A percentile compares a stretch with the other conserved stretches of the same genome.
Evolutionary conservation across 2,113 vertebrate species (phyloP).

Genomic region (Varanus salvator): DNA sequence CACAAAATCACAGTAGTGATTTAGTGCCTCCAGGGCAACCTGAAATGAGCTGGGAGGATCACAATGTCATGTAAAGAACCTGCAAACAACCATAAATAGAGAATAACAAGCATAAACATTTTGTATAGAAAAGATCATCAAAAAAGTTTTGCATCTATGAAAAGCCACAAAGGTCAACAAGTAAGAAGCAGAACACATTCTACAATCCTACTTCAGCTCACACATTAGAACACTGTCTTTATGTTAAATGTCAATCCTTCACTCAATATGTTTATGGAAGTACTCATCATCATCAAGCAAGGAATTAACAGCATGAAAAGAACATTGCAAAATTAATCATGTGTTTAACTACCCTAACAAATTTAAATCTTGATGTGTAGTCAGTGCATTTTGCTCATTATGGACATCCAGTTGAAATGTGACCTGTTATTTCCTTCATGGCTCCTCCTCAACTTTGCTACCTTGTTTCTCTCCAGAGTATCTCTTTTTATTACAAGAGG

Average conservation of each 20-base stretch:
- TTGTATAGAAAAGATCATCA: neutral
- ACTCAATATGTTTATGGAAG: conserved; percentile 26
- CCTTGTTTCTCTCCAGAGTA: neutral
- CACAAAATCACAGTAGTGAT: no score
- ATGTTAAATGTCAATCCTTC: conserved; percentile 10
- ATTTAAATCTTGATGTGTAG: conserved; percentile 20
- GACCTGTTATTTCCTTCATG: neutral
- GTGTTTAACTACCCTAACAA: conserved; percentile 28
- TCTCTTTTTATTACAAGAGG: neutral
- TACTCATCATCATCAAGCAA: conserved; percentile 34
- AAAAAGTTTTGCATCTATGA: neutral
- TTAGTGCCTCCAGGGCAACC: no score
- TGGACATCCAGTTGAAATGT: neutral
- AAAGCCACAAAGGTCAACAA: neutral
- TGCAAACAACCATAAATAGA: no score
- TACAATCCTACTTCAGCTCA: neutral
- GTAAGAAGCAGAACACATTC: neutral
- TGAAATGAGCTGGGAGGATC: no score
- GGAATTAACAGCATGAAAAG: conserved; percentile 22
- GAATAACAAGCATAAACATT: no score
- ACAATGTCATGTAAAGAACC: no score
- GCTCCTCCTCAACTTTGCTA: neutral
- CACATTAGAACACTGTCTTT: neutral
- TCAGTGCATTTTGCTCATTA: conserved; percentile 23
- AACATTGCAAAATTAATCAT: conserved; percentile 36